phyloP scores from a whole-genome alignment of 2,797 vertebrate genomes.

The Gadopsis bispinosus region DNA sequence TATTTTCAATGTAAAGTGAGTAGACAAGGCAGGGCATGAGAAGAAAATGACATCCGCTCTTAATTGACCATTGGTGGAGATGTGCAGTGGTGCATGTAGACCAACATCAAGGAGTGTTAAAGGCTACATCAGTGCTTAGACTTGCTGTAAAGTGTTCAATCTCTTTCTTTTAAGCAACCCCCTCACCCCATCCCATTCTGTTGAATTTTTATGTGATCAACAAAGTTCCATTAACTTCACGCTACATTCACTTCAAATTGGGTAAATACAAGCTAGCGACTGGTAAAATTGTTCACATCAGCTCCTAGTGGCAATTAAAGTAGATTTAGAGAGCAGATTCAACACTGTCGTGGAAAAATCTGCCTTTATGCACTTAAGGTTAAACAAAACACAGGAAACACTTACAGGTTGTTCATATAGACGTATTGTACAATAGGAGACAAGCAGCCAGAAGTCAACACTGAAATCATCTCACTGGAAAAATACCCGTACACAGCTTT shows the following conservation, averaged over 20 bases:
- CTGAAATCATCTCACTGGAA: too few relatives aligned
- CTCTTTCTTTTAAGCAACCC: not conserved
- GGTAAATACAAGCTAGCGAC: conserved; percentile 43
- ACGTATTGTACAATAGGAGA: too few relatives aligned
- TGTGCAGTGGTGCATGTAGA: conserved; percentile 56
- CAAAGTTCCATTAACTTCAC: conserved; percentile 32
- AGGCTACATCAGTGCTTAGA: conserved; percentile 20
- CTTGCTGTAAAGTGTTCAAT: conserved; percentile 16
- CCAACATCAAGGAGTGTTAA: conserved; percentile 53
- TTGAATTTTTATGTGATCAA: conserved; percentile 35
- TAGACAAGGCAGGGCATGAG: conserved; percentile 61
- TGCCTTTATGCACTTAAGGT: too few relatives aligned
- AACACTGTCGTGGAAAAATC: too few relatives aligned
- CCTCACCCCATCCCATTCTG: not conserved
- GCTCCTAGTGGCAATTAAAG: not conserved
- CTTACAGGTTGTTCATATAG: too few relatives aligned
- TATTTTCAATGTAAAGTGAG: conserved; percentile 73
- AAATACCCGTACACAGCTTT: too few relatives aligned
- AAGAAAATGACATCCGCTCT: conserved; percentile 75
- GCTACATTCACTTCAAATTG: conserved; percentile 31
- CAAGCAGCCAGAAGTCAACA: too few relatives aligned
- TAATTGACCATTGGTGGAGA: conserved; percentile 73
- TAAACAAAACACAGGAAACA: too few relatives aligned
- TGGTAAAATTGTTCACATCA: conserved; percentile 19
- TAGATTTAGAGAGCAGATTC: conserved; percentile 7